Percentiles rank a stretch among this genome's conserved stretches.
These are phyloP conservation scores for Galleria mellonella DNA, from an alignment of 1,140 invertebrate genomes.

Conservation along the genomic window DNA sequence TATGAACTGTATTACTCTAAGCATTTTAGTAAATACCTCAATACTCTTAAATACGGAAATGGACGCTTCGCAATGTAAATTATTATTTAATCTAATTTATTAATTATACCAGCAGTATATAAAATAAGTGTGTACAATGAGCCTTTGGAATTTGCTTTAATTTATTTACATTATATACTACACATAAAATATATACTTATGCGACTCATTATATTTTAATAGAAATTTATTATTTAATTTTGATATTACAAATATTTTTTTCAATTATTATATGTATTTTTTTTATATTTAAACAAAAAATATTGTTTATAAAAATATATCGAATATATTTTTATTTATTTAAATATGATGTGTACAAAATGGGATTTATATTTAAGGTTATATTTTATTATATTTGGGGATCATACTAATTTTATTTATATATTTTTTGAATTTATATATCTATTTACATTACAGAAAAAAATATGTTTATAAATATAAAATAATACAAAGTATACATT, in stretches of 20 bases:
- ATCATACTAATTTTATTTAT: no score
- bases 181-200: conserved; percentile 11
- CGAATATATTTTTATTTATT: neutral
- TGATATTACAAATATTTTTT: conserved; percentile 9
- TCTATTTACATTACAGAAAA: no score
- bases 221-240: no score
- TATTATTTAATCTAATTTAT: conserved; percentile 8
- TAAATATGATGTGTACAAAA: conserved; percentile 8
- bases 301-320: no score
- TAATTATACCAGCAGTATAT: conserved; percentile 12
- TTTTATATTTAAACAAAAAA: no score
- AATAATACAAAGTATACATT: neutral
- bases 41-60: conserved; percentile 33
- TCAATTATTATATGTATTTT: conserved; percentile 17
- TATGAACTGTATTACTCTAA: conserved; percentile 5
- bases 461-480: no score
- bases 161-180: conserved; percentile 11
- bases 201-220: no score
- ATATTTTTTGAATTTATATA: neutral
- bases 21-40: conserved; percentile 37
- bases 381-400: neutral
- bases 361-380: neutral
- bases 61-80: conserved; percentile 1
- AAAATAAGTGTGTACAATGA: conserved; percentile 18
- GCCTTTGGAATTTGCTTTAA: conserved; percentile 62